phyloP scores from a whole-genome alignment of 2,888 invertebrate genomes.

The Tachina fera region DNA sequence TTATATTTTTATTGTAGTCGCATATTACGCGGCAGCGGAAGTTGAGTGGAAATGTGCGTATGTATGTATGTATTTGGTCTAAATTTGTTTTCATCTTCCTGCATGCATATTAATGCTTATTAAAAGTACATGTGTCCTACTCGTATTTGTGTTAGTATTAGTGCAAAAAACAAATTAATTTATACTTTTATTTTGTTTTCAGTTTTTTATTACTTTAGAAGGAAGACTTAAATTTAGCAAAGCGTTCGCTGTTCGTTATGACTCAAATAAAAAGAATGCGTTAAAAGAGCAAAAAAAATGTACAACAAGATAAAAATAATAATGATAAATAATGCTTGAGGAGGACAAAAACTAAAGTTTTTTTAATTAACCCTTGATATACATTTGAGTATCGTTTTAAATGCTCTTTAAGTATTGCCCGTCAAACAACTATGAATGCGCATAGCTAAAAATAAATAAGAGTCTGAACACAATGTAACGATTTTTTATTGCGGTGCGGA shows the following conservation, averaged over 20 bases:
- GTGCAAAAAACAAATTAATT: neutral
- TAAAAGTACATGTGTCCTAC: neutral
- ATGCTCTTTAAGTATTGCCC: too few relatives aligned
- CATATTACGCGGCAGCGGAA: slow-evolving; percentile 32
- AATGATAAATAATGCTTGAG: slow-evolving; percentile 58
- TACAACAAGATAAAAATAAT: slow-evolving; percentile 12
- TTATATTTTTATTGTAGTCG: slow-evolving; percentile 28
- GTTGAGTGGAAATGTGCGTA: neutral
- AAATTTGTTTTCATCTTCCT: neutral
- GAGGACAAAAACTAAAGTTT: slow-evolving; percentile 18
- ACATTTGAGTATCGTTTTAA: neutral
- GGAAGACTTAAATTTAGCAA: slow-evolving; percentile 43
- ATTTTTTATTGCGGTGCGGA: too few relatives aligned
- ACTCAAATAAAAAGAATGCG: slow-evolving; percentile 18
- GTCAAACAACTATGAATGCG: too few relatives aligned
- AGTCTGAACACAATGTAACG: too few relatives aligned
- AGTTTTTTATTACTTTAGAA: slow-evolving; percentile 34
- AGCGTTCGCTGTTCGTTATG: slow-evolving; percentile 32
- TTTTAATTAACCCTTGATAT: slow-evolving; percentile 30
- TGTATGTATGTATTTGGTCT: neutral
- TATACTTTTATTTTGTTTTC: slow-evolving; percentile 34
- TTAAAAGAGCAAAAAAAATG: neutral
- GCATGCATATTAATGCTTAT: slow-evolving; percentile 15
- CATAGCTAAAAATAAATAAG: too few relatives aligned
- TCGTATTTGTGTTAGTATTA: neutral